These are phyloP conservation scores for Otis tarda DNA, from an alignment of 2,113 vertebrate species.

Conservation along the genomic window DNA sequence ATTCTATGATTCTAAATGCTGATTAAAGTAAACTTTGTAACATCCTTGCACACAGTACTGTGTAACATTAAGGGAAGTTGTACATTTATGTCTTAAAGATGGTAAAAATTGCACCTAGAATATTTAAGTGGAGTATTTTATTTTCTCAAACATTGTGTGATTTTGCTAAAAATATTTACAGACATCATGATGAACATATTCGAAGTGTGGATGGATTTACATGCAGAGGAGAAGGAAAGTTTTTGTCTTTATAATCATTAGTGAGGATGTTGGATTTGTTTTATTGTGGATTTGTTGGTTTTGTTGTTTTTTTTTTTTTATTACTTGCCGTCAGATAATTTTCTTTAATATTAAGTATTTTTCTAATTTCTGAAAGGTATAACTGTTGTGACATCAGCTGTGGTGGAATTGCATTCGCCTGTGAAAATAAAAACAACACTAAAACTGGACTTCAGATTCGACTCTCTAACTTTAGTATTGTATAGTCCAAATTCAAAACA, in stretches of 20 bases:
- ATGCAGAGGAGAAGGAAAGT: neutral
- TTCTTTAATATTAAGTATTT: neutral
- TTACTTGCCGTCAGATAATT: neutral
- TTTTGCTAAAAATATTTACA: neutral
- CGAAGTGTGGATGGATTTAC: neutral
- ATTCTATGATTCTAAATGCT: too few relatives aligned
- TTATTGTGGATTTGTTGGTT: neutral
- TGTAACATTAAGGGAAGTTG: neutral
- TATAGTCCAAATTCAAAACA: constrained; percentile 81
- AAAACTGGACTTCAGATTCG: constrained; percentile 89
- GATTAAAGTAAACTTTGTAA: neutral
- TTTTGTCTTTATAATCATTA: neutral
- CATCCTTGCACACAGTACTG: rapidly evolving
- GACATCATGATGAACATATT: neutral
- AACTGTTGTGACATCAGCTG: constrained; percentile 90
- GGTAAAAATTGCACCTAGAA: neutral
- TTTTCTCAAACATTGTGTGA: neutral
- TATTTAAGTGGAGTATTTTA: neutral
- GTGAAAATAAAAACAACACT: constrained; percentile 84
- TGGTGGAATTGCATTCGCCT: constrained; percentile 86
- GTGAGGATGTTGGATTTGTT: neutral
- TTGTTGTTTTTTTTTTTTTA: neutral
- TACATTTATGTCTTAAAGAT: neutral
- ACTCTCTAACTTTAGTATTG: constrained; percentile 88
- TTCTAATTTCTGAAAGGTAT: constrained; percentile 74